These are phyloP conservation scores for Oreochromis niloticus DNA, from an alignment of 2,113 vertebrate species.

Conservation along the genomic window DNA sequence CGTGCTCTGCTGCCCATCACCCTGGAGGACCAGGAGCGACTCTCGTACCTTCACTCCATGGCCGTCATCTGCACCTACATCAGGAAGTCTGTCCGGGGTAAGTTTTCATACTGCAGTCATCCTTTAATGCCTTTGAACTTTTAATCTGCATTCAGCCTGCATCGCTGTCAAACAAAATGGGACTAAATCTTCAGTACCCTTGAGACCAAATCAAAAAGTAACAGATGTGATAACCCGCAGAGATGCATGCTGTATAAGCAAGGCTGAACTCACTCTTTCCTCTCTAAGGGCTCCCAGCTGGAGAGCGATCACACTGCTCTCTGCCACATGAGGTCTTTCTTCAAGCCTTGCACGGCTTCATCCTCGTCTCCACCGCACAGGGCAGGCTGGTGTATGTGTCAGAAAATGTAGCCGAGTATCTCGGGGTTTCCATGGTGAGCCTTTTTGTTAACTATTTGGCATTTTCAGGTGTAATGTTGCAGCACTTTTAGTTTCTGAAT, in stretches of 20 bases:
- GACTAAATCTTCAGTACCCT: too few relatives aligned
- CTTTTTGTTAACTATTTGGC: not conserved
- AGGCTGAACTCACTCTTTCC: not conserved
- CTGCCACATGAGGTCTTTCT: conserved; percentile 66
- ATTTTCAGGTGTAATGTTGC: not conserved
- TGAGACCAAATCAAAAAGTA: not conserved
- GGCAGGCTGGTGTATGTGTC: conserved; percentile 81
- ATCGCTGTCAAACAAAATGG: not conserved
- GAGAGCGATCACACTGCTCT: not conserved
- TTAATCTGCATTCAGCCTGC: not conserved
- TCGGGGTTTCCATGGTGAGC: conserved; percentile 80
- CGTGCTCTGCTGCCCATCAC: conserved; percentile 77
- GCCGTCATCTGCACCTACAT: conserved; percentile 77
- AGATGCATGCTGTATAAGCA: not conserved
- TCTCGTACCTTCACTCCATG: conserved; percentile 87
- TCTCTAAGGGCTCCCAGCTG: conserved; percentile 26
- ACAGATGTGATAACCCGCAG: not conserved
- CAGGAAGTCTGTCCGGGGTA: conserved; percentile 8
- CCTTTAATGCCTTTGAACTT: not conserved
- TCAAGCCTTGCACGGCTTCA: conserved; percentile 75
- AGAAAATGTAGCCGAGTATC: conserved; percentile 75
- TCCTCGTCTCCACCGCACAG: conserved; percentile 66
- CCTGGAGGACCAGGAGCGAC: conserved; percentile 70
- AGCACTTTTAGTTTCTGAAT: not conserved
- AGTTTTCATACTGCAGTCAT: not conserved